Conservation (phyloP, 2,113 vertebrate genomes). For the Mystacornis crossleyi region DNA sequence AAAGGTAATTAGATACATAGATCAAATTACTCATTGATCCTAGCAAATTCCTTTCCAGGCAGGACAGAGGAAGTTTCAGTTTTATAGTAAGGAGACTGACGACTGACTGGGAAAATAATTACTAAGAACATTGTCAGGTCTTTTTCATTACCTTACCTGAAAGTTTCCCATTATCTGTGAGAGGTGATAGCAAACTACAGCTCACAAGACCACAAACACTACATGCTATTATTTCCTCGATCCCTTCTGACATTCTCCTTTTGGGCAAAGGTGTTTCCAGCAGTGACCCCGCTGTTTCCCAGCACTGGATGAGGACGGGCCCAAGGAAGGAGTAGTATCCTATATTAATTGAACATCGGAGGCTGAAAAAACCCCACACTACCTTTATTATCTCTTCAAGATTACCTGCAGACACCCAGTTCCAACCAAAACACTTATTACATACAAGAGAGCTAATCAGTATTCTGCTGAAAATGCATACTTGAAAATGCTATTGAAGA, state of each 20-base stretch:
- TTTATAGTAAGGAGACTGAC: not conserved
- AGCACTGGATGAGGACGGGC: not conserved
- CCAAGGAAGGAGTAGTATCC: not conserved
- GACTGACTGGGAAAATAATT: not conserved
- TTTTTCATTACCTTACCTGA: not conserved
- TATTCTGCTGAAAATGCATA: not conserved
- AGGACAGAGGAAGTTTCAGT: not conserved
- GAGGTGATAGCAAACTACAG: not conserved
- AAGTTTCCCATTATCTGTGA: not conserved
- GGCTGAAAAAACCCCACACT: not conserved
- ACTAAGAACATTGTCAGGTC: not conserved
- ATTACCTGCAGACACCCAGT: not conserved
- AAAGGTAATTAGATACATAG: not conserved
- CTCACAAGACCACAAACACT: not conserved
- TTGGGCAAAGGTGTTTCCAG: not conserved
- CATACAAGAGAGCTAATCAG: not conserved
- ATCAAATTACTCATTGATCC: not conserved
- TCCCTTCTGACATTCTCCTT: not conserved
- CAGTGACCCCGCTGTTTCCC: not conserved
- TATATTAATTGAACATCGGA: rapidly evolving
- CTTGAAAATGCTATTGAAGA: not conserved
- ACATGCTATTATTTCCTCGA: not conserved
- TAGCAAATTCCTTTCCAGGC: not conserved
- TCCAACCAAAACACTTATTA: not conserved
- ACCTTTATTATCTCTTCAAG: not conserved